A percentile compares a stretch with the other conserved stretches of the same genome.
These are phyloP conservation scores for Acanthosepion lycidas DNA, from an alignment of 2,888 invertebrate genomes.

Conservation along the genomic window DNA sequence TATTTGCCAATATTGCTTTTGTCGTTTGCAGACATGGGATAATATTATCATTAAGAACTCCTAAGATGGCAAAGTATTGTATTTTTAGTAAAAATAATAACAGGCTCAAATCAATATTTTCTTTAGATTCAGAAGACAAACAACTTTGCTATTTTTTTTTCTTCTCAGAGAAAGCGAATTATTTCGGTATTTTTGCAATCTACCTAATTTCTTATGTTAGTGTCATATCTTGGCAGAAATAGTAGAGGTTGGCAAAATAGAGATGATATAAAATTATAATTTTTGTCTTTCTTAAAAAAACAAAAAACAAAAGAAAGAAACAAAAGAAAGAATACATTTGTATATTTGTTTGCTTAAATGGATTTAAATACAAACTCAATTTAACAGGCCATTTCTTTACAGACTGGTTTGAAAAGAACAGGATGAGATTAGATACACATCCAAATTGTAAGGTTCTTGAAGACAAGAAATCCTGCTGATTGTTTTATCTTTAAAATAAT, in stretches of 20 bases:
- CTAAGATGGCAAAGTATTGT: background rate
- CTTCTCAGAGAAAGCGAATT: background rate
- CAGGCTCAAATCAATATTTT: background rate
- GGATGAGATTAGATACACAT: no score
- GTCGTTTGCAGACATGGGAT: background rate
- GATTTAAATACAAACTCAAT: no score
- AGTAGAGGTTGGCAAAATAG: background rate
- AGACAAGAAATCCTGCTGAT: no score
- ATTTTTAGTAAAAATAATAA: background rate
- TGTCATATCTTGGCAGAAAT: background rate
- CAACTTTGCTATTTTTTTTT: background rate
- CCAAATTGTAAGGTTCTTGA: no score
- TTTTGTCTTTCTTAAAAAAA: no score
- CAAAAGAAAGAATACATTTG: background rate
- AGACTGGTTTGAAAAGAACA: no score
- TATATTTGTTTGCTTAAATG: background rate
- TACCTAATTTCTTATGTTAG: background rate
- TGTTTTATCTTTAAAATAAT: no score
- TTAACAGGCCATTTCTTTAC: no score
- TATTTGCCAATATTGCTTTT: background rate
- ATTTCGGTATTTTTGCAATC: background rate
- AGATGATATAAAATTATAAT: no score
- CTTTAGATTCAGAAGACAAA: slow-evolving; percentile 17
- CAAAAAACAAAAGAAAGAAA: no score
- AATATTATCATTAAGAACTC: background rate